phyloP scores from a whole-genome alignment of 2,888 invertebrate genomes.

The Sarcophaga rosellei region DNA sequence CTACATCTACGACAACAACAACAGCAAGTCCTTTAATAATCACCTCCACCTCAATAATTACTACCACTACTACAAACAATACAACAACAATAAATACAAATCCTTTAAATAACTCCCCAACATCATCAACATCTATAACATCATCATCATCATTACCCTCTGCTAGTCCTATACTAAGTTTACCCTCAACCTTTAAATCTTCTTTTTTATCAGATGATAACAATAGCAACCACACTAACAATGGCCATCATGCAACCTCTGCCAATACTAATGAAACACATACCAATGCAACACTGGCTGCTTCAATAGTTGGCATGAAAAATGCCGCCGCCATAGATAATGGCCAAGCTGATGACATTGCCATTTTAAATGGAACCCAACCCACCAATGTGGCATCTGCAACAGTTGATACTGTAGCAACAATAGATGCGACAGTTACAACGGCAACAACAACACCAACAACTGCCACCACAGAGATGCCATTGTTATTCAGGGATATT shows the following conservation, averaged over 20 bases:
- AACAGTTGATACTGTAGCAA: background rate
- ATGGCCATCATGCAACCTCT: constrained; percentile 43
- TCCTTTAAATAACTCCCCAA: constrained; percentile 42
- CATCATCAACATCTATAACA: constrained; percentile 14
- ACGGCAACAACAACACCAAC: constrained; percentile 28
- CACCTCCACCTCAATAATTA: constrained; percentile 18
- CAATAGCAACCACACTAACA: constrained; percentile 60
- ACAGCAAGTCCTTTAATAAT: constrained; percentile 42
- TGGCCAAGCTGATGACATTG: constrained; percentile 31
- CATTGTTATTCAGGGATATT: constrained; percentile 60
- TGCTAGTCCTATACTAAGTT: constrained; percentile 66
- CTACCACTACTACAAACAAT: constrained; percentile 41
- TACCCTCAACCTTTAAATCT: constrained; percentile 73
- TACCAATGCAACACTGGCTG: constrained; percentile 56
- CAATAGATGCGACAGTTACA: constrained; percentile 27
- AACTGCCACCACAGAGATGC: constrained; percentile 1
- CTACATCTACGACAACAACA: constrained; percentile 69
- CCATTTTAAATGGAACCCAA: constrained; percentile 35
- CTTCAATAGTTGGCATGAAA: constrained; percentile 48
- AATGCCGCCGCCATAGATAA: background rate
- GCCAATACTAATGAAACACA: constrained; percentile 47
- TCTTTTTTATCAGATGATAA: constrained; percentile 78
- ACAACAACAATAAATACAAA: constrained; percentile 39
- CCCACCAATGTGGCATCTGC: constrained; percentile 38
- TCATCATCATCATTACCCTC: constrained; percentile 41